Evolutionary conservation across 2,113 vertebrate genomes (phyloP), one percentile per base, ranked within the genome.

Genomic region (Glareola pratincola): DNA sequence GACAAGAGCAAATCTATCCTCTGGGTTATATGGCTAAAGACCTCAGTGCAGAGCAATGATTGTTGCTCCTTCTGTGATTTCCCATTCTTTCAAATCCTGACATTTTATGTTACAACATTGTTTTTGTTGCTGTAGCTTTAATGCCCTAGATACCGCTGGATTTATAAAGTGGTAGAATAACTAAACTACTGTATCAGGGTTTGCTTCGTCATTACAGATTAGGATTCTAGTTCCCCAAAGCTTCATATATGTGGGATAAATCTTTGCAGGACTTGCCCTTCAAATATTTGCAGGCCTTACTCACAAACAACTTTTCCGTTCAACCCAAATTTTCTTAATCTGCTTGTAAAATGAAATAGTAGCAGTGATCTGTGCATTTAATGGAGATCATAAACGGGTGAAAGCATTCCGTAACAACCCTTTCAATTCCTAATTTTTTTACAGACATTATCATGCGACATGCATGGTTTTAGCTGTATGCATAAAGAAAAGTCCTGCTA

Each of bases 1-100:
- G 95, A 95, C 90, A 94, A 85, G n/a, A 92, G 82, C 79, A 95
- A 90, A 97, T 95, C 90, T 88, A 74, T 96, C 75, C 92, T 96
- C 90, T 86, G 88, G 75, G 92, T 19, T 88, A 64, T 71, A 39
- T 17, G 64, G 85, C 73, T 94, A 74, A 95, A 95, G 79, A 84
- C 64, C 79, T 96, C 67, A 67, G 82, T 9, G 82, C 59, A 76
- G 85, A 94, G 72, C 90, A 77, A n/a, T 54, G 82, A 85, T 79
- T 2, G 0, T 57, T 95, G 90, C 5, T 94, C 43, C 68, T 86
- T 84, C 63, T 92, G 88, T 48, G 59, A 80, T 77, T 86, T 85
- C n/a, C 85, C 80, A 84, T 77, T 96, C 85, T 81, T 94, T 94
- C 85, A 84, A 72, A 57, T 51, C 72, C 76, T 81, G 83, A 86